A percentile compares a stretch with the other conserved stretches of the same genome.
Conservation (phyloP, 2,888 invertebrate genomes). For the Drosophila nigricruria region DNA sequence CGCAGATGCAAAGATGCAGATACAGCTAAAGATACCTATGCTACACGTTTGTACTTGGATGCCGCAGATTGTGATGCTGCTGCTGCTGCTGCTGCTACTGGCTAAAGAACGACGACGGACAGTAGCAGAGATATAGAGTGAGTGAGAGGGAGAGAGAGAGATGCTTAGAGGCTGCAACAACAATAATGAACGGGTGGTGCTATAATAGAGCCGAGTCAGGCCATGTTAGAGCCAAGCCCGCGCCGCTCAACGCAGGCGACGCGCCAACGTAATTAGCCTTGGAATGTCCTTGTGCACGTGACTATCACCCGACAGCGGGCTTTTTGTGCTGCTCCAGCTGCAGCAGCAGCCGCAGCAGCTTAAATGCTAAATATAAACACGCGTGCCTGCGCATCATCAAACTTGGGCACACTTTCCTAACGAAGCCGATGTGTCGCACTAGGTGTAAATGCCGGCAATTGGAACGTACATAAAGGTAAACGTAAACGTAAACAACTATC, state of each 20-base stretch:
- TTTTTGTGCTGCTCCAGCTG: slow-evolving; percentile 24
- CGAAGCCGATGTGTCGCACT: slow-evolving; percentile 53
- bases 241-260: slow-evolving; percentile 26
- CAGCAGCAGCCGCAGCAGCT: slow-evolving; percentile 8
- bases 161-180: slow-evolving; percentile 27
- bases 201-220: slow-evolving; percentile 56
- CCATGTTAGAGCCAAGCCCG: slow-evolving; percentile 29
- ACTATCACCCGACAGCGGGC: slow-evolving; percentile 57
- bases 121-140: slow-evolving; percentile 1
- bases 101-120: slow-evolving; percentile 21
- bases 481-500: slow-evolving; percentile 58
- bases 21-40: slow-evolving; percentile 42
- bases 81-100: background rate
- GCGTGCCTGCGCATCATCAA: slow-evolving; percentile 77
- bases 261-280: slow-evolving; percentile 77
- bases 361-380: slow-evolving; percentile 76
- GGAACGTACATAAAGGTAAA: slow-evolving; percentile 44
- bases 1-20: slow-evolving; percentile 76
- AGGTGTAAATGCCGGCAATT: slow-evolving; percentile 58
- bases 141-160: background rate
- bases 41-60: slow-evolving; percentile 41
- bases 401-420: slow-evolving; percentile 79
- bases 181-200: slow-evolving; percentile 68
- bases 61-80: slow-evolving; percentile 60
- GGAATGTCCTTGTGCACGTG: slow-evolving; percentile 82